Evolutionary conservation across 1,140 invertebrate genomes (phyloP).

Genomic region (Zaprionus ornatus): DNA sequence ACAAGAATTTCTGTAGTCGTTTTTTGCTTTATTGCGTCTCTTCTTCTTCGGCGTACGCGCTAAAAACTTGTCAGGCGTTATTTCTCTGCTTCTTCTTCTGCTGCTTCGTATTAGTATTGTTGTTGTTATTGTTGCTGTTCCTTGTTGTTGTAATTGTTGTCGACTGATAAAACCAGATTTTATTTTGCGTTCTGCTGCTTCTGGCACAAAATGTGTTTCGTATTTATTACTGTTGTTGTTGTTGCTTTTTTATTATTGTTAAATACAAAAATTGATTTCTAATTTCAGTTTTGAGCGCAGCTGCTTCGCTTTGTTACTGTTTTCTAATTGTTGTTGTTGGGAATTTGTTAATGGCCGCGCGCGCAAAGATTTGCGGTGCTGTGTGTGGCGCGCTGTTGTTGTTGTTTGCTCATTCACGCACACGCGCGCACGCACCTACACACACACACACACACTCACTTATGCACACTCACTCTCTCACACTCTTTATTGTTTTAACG

Average conservation of each 20-base stretch:
- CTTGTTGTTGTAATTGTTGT: constrained; percentile 36
- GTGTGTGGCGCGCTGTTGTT: constrained; percentile 46
- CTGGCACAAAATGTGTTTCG: constrained; percentile 24
- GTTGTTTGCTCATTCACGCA: constrained; percentile 62
- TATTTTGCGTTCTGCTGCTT: constrained; percentile 54
- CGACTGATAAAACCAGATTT: constrained; percentile 78
- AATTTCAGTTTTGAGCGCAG: constrained; percentile 58
- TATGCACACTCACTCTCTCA: neutral
- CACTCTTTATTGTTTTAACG: constrained; percentile 73
- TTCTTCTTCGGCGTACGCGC: constrained; percentile 32
- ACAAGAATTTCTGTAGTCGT: constrained; percentile 31
- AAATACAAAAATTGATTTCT: constrained; percentile 71
- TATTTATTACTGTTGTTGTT: constrained; percentile 10
- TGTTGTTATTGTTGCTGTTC: neutral
- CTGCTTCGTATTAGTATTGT: constrained; percentile 15
- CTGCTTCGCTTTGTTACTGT: constrained; percentile 27
- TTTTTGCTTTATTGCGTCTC: constrained; percentile 47
- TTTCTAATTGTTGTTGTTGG: constrained; percentile 34
- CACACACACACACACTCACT: constrained; percentile 31
- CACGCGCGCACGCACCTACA: constrained; percentile 32
- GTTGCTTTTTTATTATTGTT: constrained; percentile 41
- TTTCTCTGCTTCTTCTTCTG: constrained; percentile 22
- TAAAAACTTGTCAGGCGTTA: constrained; percentile 50
- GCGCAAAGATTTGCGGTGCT: constrained; percentile 48
- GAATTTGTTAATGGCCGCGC: constrained; percentile 55